Evolutionary conservation across 2,888 invertebrate species (phyloP).

Genomic region (Drosophila colorata): DNA sequence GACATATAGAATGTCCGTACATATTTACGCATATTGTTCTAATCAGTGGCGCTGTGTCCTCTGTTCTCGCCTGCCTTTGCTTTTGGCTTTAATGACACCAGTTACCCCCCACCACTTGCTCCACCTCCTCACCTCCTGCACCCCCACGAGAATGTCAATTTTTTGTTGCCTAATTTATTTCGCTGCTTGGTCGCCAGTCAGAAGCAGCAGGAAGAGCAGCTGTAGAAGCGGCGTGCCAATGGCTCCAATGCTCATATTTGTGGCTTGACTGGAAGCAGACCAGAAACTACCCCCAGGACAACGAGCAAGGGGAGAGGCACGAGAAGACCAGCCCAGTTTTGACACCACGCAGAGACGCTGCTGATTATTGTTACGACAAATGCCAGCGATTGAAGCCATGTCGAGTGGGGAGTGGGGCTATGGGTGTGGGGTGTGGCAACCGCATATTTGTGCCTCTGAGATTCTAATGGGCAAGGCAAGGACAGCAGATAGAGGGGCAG

Average conservation of each 20-base stretch:
- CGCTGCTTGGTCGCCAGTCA: constrained; percentile 41
- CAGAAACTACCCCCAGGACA: constrained; percentile 38
- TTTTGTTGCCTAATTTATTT: constrained; percentile 77
- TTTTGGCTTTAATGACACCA: constrained; percentile 61
- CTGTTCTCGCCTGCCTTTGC: constrained; percentile 45
- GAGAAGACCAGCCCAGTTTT: constrained; percentile 53
- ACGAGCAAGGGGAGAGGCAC: neutral
- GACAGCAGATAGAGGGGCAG: neutral
- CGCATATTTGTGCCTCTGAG: constrained; percentile 56
- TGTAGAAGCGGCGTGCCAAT: constrained; percentile 5
- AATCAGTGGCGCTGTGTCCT: constrained; percentile 59
- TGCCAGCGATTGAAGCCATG: constrained; percentile 67
- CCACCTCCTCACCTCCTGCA: neutral
- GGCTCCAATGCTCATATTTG: constrained; percentile 52
- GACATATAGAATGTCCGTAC: constrained; percentile 53
- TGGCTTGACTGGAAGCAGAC: constrained; percentile 43
- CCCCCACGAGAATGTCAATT: constrained; percentile 64
- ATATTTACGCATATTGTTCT: constrained; percentile 78
- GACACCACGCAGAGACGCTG: constrained; percentile 72
- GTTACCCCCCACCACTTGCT: neutral
- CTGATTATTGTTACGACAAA: constrained; percentile 84
- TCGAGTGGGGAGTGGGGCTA: constrained; percentile 1
- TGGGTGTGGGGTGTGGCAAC: constrained; percentile 13
- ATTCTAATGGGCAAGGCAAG: constrained; percentile 36
- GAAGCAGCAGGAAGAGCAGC: constrained; percentile 10